Evolutionary conservation across 1,140 invertebrate genomes (phyloP).

Genomic region (Zaprionus davidi): DNA sequence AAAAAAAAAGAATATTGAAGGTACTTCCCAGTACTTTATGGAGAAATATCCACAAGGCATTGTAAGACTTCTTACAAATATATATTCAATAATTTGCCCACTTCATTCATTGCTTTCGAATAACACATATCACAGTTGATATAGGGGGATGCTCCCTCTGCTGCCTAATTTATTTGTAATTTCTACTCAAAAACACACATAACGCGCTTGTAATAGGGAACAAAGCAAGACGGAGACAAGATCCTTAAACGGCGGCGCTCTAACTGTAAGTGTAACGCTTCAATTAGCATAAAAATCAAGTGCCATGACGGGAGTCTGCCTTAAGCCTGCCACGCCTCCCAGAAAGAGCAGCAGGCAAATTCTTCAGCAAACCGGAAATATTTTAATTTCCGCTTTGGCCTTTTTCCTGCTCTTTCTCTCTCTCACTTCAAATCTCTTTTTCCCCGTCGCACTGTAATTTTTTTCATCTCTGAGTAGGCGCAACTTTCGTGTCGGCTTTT

Average conservation of each 20-base stretch:
- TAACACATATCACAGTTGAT: background rate
- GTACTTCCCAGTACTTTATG: too few species aligned
- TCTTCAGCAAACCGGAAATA: constrained; percentile 73
- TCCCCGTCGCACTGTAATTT: constrained; percentile 20
- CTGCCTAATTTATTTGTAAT: constrained; percentile 2
- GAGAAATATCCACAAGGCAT: too few species aligned
- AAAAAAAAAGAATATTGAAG: too few species aligned
- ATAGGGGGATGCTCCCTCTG: background rate
- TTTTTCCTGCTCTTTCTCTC: constrained; percentile 12
- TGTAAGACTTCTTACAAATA: too few species aligned
- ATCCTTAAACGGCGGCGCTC: background rate
- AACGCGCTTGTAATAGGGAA: constrained; percentile 10
- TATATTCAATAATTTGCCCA: too few species aligned
- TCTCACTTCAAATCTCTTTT: background rate
- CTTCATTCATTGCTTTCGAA: too few species aligned
- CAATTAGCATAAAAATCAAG: constrained; percentile 59
- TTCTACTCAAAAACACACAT: constrained; percentile 2
- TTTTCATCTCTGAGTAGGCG: constrained; percentile 49
- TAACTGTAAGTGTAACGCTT: constrained; percentile 40
- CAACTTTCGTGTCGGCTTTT: constrained; percentile 45
- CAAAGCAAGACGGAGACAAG: background rate
- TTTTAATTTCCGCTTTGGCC: constrained; percentile 73
- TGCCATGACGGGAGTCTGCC: background rate
- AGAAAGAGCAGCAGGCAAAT: constrained; percentile 26
- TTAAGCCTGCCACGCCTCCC: constrained; percentile 6